Base-by-base conservation (phyloP, 2,888 invertebrate species). In the Hipparchia semele region DNA sequence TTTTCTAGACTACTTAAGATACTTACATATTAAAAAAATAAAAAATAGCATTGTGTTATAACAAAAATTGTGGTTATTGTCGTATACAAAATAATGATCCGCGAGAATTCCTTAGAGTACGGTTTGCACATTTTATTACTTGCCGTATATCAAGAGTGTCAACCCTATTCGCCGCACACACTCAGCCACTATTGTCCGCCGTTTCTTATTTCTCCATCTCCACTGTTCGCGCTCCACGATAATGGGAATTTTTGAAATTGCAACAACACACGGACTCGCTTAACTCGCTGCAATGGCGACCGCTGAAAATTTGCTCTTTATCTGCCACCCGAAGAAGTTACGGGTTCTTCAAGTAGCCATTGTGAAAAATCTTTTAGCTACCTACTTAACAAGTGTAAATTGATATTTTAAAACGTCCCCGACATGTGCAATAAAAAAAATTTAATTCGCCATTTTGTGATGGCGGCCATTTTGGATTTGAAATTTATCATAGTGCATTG, bases 191-290 rank as follows among this genome's bases (percentile, higher is more conserved):
- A 89, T 92, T 90, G 91, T 91, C 88, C 87, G 85, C 81, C 80
- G 80, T 83, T 90, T 84, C 90, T 90, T 91, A 91, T 91, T 90
- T 90, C 86, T 88, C 86, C 87, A 86, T 90, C 86, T 88, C 86
- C 87, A 85, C 87, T 87, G 87, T 90, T 89, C 88, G 85, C 88
- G 86, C 88, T 89, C 83, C 79, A 87, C 88, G 82, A 87, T 92
- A 92, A 91, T 91, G 86, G 91, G 90, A 90, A 92, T 92, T 90
- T 92, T 87, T 91, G 89, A 91, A 92, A 93, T 92, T 91, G 91
- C 91, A 90, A 92, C 91, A 91, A 92, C 91, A 90, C 91, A 90
- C 87, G 90, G 86, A 87, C 87, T 85, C 84, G 84, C 84, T 83
- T 74, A 69, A 60, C 71, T 56, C 82, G 80, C 80, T 83, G 88